Evolutionary conservation across 2,113 vertebrate genomes (phyloP), one percentile per base, ranked within the genome.

Genomic region (Triplophysa dalaica): DNA sequence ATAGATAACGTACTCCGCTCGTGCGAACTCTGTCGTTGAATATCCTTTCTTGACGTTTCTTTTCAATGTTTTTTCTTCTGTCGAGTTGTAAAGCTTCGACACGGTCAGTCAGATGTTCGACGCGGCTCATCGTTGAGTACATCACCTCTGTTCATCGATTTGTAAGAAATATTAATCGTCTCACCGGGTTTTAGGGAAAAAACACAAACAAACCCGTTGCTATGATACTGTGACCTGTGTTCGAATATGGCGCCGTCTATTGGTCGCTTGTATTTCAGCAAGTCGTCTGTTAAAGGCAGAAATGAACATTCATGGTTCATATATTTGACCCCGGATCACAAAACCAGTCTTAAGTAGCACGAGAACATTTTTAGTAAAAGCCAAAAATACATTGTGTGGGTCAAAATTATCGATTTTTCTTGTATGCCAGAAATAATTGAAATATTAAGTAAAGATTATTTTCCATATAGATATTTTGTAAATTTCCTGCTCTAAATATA

Each of bases 21-120:
- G 85, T 92, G 62, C 92, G 81, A 6, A 83, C 9, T 81, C 85
- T 90, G 6, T 87, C 74, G 7, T 90, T 87, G 68, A 93, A 92
- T 58, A 92, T 75, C 43, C 88, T 75, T 1, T 78, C 81, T 8
- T 56, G 70, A 11, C 92, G 83, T 14, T 89, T 85, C 0, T 56
- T 2, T 45, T 92, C 90, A 16, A 4, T 8, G 69, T 73, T 8
- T 9, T 86, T 86, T n/a, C 89, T 85, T 4, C n/a, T 79, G 56
- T 89, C 84, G 13, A 89, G 26, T 5, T 58, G 64, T 0, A 50
- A 64, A 24, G 79, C 81, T 33, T 79, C 66, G 4, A 68, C 0
- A 2, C 69, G 85, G 6, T 90, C 89, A 1, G 83, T 78, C 0
- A 66, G 8, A 2, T 86, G 50, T 2, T 90, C 88, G 16, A 79